phyloP scores from a whole-genome alignment of 2,888 invertebrate species.

The Lymantria monacha region DNA sequence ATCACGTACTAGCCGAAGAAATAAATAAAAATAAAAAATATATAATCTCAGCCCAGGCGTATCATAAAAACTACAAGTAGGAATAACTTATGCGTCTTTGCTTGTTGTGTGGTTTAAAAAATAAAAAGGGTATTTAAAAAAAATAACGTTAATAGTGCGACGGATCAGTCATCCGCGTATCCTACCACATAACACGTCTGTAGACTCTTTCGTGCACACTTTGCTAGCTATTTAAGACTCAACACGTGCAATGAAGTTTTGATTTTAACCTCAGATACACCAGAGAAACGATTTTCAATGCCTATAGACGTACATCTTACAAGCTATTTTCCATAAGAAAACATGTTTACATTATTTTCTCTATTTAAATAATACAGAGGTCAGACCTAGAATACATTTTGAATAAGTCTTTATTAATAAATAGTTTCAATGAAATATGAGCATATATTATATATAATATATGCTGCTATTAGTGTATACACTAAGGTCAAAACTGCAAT shows the following conservation, averaged over 20 bases:
- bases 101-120: conserved; percentile 73
- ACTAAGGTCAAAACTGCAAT: too few relatives aligned
- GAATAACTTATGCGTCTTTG: conserved; percentile 75
- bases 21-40: conserved; percentile 68
- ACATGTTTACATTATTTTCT: conserved; percentile 28
- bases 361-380: too few relatives aligned
- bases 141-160: conserved; percentile 75
- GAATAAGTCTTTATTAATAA: too few relatives aligned
- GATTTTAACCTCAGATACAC: conserved; percentile 52
- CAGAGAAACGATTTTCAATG: conserved; percentile 29
- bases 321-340: conserved; percentile 33
- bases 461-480: too few relatives aligned
- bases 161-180: conserved; percentile 76
- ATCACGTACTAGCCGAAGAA: conserved; percentile 64
- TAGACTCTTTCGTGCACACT: conserved; percentile 51
- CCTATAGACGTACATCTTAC: conserved; percentile 24
- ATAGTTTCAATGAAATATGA: too few relatives aligned
- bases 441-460: too few relatives aligned
- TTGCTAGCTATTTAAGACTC: conserved; percentile 38
- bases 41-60: conserved; percentile 74
- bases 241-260: conserved; percentile 54
- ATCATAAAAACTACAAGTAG: conserved; percentile 78
- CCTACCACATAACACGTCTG: conserved; percentile 68
- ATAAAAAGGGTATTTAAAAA: conserved; percentile 64
- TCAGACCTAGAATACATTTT: neutral